A percentile compares a stretch with the other conserved stretches of the same genome.
These are phyloP conservation scores for Rhabdomys pumilio DNA, from an alignment of 2,797 vertebrate species.

Conservation along the genomic window DNA sequence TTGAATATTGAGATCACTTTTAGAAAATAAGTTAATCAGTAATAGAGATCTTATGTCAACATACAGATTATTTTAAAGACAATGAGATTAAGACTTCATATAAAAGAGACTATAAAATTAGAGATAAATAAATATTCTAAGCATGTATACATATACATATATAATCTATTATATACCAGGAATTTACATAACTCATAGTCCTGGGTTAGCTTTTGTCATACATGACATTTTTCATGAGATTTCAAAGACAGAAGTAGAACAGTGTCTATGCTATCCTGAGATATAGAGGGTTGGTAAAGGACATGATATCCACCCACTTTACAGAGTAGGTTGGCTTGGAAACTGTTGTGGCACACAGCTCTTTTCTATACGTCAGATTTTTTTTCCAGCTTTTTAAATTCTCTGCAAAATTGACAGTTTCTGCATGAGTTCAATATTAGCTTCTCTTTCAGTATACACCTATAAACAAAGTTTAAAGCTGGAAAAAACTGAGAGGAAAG, in stretches of 20 bases:
- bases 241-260: not conserved
- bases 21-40: not conserved
- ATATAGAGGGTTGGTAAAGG: not conserved
- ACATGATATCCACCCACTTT: too few relatives aligned
- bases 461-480: not conserved
- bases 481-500: not conserved
- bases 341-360: not conserved
- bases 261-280: not conserved
- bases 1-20: constrained; percentile 35
- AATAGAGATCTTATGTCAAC: not conserved
- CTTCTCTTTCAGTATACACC: not conserved
- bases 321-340: not conserved
- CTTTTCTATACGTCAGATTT: not conserved
- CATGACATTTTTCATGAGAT: not conserved
- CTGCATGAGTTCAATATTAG: not conserved
- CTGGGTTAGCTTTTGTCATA: not conserved
- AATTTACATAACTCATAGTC: not conserved
- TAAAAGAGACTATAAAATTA: not conserved
- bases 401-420: not conserved
- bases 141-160: not conserved
- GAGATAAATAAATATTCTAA: not conserved
- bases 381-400: not conserved
- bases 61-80: not conserved
- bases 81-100: not conserved
- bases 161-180: not conserved